These are phyloP conservation scores for Bolinopsis microptera DNA, from an alignment of 37 sponge, comb jelly and placozoan species.

Conservation along the genomic window DNA sequence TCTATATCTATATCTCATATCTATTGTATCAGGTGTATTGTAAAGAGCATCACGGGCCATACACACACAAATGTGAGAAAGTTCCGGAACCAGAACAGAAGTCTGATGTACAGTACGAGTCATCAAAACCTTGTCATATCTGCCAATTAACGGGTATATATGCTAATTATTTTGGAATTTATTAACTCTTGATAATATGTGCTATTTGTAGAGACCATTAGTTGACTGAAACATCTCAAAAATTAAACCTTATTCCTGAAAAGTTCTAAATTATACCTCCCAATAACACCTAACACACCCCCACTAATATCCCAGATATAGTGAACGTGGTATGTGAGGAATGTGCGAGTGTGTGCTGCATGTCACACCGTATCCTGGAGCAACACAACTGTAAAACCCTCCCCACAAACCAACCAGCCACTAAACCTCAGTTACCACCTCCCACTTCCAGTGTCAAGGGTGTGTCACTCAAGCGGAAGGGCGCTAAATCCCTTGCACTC, in stretches of 20 bases:
- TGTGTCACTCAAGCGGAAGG: conserved; percentile 14
- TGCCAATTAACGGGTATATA: neutral
- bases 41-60: conserved; percentile 19
- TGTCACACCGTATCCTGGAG: conserved; percentile 51
- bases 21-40: conserved; percentile 48
- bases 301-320: conserved; percentile 17
- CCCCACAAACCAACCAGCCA: neutral
- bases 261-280: no score
- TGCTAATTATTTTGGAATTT: no score
- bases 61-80: neutral
- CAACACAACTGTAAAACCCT: conserved; percentile 15
- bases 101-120: neutral
- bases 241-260: no score
- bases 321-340: conserved; percentile 57
- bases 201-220: no score
- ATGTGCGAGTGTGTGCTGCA: conserved; percentile 36
- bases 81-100: neutral
- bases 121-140: conserved; percentile 38
- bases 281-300: no score
- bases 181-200: no score
- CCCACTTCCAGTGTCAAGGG: neutral
- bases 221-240: no score
- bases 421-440: conserved; percentile 29
- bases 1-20: no score
- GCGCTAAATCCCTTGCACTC: conserved; percentile 44